These are phyloP conservation scores for Bombus picipes DNA, from an alignment of 1,140 invertebrate species.

Conservation along the genomic window DNA sequence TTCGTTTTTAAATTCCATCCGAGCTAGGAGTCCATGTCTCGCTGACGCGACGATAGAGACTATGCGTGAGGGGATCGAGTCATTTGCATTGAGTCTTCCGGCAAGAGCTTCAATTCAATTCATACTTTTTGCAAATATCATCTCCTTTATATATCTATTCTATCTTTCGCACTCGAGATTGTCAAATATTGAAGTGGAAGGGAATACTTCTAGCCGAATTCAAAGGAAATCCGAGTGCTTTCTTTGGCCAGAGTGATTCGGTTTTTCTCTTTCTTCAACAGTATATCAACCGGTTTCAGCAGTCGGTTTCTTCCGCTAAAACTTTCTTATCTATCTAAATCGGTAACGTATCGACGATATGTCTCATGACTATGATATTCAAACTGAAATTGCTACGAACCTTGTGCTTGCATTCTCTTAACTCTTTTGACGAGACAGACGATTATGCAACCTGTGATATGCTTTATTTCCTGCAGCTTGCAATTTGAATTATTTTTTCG, in stretches of 20 bases:
- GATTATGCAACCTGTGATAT: constrained; percentile 19
- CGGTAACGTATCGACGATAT: not conserved
- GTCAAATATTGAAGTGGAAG: constrained; percentile 8
- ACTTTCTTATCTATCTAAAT: constrained; percentile 2
- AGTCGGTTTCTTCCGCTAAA: not conserved
- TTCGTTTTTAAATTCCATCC: constrained; percentile 54
- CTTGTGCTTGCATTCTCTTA: not conserved
- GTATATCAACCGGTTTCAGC: constrained; percentile 4
- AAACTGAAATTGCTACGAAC: not conserved
- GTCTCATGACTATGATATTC: not conserved
- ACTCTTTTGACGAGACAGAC: not conserved
- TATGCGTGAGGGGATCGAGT: constrained; percentile 36
- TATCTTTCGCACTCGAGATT: constrained; percentile 25
- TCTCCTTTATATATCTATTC: constrained; percentile 32
- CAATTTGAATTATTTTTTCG: not conserved
- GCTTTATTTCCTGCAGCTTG: not conserved
- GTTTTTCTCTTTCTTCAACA: not conserved
- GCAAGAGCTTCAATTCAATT: constrained; percentile 31
- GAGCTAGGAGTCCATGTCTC: not conserved
- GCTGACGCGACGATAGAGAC: not conserved
- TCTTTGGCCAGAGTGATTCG: constrained; percentile 31
- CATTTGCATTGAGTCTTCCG: constrained; percentile 63
- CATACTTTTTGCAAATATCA: constrained; percentile 57
- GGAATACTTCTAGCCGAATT: constrained; percentile 37
- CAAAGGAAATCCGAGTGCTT: constrained; percentile 27